Evolutionary conservation across 2,797 vertebrate species (phyloP), one percentile per base, ranked within the genome.

Genomic region (Limosa lapponica): DNA sequence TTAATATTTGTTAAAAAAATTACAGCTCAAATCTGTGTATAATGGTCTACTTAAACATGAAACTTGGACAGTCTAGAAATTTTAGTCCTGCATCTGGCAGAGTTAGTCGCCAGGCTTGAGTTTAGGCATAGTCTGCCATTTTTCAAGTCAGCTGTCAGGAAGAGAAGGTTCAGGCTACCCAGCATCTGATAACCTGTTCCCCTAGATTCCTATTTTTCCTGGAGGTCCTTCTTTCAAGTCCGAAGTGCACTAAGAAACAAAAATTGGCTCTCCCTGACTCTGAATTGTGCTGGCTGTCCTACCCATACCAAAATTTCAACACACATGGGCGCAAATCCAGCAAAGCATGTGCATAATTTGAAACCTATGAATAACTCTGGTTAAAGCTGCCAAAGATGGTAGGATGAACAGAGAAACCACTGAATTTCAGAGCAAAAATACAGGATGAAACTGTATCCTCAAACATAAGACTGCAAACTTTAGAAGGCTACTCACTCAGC

Each of bases 321-420:
- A 94, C 52, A 89, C 67, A 65, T 57, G 43, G 91, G 93, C 69
- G 0, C 12, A 32, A 74, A 89, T 93, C 94, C 96, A 96, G 78
- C 52, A 87, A 87, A 93, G 46, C 90, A 90, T 93, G 90, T 95
- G 91, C 67, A 92, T 88, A 92, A 93, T 83, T 94, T 93, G 91
- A 94, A 94, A 94, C 64, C 81, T 49, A 90, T 65, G 93, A 94
- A 86, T 93, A 96, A 94, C 78, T 95, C 64, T 37, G 67, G 71
- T 82, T 95, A 84, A 95, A 92, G 71, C 83, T 94, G 96, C 86
- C 96, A 96, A 94, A 77, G 93, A 80, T 82, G 91, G 83, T 90
- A 96, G 95, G 92, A 85, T 66, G 96, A 85, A 94, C 87, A 94
- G 89, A 95, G 85, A 90, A 95, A 93, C 67, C 57, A 80, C 59